These are phyloP conservation scores for Rhizoglyphus robini DNA, from an alignment of 1,140 invertebrate species.

Conservation along the genomic window DNA sequence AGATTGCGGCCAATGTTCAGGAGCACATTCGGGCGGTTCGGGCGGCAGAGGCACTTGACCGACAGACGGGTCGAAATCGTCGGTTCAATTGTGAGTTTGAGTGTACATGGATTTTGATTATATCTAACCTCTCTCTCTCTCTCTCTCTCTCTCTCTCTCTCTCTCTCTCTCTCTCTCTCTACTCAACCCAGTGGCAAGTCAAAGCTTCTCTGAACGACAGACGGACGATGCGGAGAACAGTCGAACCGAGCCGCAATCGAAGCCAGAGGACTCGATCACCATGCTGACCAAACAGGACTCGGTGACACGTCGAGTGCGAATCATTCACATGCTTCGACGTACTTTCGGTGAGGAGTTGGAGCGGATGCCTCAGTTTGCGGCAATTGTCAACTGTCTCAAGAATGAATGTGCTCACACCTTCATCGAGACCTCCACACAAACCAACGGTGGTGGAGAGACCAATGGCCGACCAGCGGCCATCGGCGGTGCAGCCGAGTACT, in stretches of 20 bases:
- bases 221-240: slow-evolving; percentile 11
- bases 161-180: neutral
- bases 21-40: slow-evolving; percentile 28
- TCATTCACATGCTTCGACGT: slow-evolving; percentile 23
- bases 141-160: neutral
- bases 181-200: neutral
- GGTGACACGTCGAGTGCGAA: slow-evolving; percentile 17
- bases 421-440: slow-evolving; percentile 25
- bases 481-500: neutral
- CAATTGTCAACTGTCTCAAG: slow-evolving; percentile 4
- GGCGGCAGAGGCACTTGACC: slow-evolving; percentile 28
- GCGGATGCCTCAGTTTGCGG: slow-evolving; percentile 21
- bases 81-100: slow-evolving; percentile 6
- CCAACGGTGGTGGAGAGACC: slow-evolving; percentile 24
- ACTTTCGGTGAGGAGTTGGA: slow-evolving; percentile 23
- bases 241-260: neutral
- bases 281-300: neutral
- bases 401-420: neutral
- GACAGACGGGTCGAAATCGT: slow-evolving; percentile 22
- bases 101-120: too few relatives aligned
- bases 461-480: slow-evolving; percentile 1
- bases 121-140: neutral
- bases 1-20: slow-evolving; percentile 27
- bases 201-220: slow-evolving; percentile 17
- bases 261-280: neutral